These are phyloP conservation scores for Chauna torquata DNA, from an alignment of 2,113 vertebrate genomes.

Conservation along the genomic window DNA sequence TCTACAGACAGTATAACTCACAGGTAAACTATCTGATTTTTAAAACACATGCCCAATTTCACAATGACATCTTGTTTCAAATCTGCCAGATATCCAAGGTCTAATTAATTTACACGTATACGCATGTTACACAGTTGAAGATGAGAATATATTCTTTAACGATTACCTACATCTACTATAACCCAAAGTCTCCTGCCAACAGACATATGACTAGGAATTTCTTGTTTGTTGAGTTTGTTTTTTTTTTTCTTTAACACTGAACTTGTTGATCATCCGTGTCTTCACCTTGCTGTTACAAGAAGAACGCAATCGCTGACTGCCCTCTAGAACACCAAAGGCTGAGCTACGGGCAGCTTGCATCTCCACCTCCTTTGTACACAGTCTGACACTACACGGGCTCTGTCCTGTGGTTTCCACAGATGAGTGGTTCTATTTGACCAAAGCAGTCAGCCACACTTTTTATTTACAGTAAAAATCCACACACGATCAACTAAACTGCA, in stretches of 20 bases:
- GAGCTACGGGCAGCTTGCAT: background rate
- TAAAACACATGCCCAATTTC: background rate
- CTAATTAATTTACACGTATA: slow-evolving; percentile 3
- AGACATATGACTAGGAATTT: rapidly evolving
- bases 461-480: slow-evolving; percentile 10
- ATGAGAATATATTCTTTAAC: background rate
- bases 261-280: background rate
- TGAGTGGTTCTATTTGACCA: background rate
- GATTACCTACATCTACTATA: background rate
- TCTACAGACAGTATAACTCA: background rate
- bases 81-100: background rate
- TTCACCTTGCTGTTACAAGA: background rate
- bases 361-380: background rate
- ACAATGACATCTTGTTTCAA: background rate
- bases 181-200: background rate
- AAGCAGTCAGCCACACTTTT: background rate
- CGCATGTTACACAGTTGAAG: background rate
- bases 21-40: background rate
- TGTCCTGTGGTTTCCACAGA: background rate
- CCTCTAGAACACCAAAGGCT: background rate
- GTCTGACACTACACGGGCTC: background rate
- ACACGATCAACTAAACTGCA: rapidly evolving
- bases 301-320: background rate
- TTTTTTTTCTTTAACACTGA: background rate
- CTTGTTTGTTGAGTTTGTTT: background rate